Conservation (phyloP, 2,797 vertebrate species). For the Falco biarmicus region DNA sequence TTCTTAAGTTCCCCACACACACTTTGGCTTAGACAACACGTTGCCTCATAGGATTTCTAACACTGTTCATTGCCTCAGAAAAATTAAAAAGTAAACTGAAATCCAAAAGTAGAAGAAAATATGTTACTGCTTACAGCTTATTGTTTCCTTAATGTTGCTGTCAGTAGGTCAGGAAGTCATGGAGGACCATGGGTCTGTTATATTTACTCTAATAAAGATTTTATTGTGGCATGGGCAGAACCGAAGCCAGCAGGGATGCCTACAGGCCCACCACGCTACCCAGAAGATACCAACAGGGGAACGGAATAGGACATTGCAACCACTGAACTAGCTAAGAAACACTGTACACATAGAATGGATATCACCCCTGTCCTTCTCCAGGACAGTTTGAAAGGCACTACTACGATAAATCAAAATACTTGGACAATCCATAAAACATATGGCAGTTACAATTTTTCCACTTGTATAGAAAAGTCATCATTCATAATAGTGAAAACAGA, state of each 20-base stretch:
- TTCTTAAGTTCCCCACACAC: background rate
- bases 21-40: background rate
- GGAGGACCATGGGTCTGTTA: background rate
- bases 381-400: slow-evolving; percentile 36
- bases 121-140: background rate
- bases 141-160: background rate
- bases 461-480: slow-evolving; percentile 53
- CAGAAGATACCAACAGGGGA: no score
- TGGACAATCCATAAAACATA: slow-evolving; percentile 45
- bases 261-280: no score
- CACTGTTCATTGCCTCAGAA: background rate
- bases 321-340: background rate
- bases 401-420: slow-evolving; percentile 65
- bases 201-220: background rate
- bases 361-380: slow-evolving; percentile 8
- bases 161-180: background rate
- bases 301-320: no score
- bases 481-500: slow-evolving; percentile 69
- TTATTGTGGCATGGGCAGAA: background rate
- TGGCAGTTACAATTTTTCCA: slow-evolving; percentile 52
- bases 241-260: no score
- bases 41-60: background rate
- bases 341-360: background rate
- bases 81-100: background rate
- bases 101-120: background rate